phyloP scores from a whole-genome alignment of 2,113 vertebrate species.

The Larimichthys crocea region DNA sequence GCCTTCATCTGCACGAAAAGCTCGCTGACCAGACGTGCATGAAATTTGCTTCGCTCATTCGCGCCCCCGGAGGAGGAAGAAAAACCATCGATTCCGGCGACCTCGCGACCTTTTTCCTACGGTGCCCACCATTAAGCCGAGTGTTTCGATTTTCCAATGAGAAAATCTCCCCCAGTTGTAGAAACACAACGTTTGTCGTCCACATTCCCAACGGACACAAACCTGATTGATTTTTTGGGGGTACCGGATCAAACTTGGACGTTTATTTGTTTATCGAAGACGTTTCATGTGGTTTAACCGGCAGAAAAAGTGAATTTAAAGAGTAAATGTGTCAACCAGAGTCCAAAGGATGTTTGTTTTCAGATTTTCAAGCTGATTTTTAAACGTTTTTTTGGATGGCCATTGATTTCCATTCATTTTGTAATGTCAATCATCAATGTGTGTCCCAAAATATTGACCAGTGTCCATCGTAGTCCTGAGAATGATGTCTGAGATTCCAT shows the following conservation, averaged over 20 bases:
- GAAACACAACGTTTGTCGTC: neutral
- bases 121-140: accelerated
- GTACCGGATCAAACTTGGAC: neutral
- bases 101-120: neutral
- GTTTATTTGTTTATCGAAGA: neutral
- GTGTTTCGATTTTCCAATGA: slow-evolving; percentile 21
- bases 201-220: neutral
- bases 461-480: too few species aligned
- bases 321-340: neutral
- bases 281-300: neutral
- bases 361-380: too few species aligned
- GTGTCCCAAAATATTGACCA: too few species aligned
- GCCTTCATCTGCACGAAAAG: neutral
- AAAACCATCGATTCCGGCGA: neutral
- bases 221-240: slow-evolving; percentile 2
- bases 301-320: neutral
- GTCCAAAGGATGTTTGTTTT: neutral
- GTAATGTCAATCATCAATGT: neutral
- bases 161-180: neutral
- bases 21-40: slow-evolving; percentile 13
- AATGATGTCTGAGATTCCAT: too few species aligned
- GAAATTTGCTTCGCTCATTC: slow-evolving; percentile 11
- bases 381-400: neutral
- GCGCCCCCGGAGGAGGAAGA: neutral
- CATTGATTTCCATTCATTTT: neutral